Evolutionary conservation across 2,888 invertebrate species (phyloP).

Genomic region (Sclerodermus sp.): DNA sequence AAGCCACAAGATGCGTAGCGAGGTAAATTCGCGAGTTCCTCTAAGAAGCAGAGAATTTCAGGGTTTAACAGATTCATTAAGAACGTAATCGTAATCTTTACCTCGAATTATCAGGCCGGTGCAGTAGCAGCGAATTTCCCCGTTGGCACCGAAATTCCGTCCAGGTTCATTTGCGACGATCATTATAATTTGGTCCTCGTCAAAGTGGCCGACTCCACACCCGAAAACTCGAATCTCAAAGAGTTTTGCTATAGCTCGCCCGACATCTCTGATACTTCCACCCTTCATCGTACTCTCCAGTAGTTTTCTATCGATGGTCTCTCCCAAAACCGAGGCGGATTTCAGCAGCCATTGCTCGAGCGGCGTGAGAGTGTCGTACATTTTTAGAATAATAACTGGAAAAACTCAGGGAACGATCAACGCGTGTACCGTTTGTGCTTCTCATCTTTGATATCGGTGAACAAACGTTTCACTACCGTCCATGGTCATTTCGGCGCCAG

Average conservation of each 20-base stretch:
- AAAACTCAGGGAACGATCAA: too few relatives aligned
- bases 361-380: constrained; percentile 67
- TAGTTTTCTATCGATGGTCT: constrained; percentile 66
- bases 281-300: constrained; percentile 62
- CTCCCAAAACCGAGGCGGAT: constrained; percentile 67
- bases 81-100: constrained; percentile 19
- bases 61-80: constrained; percentile 1
- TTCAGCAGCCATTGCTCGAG: constrained; percentile 69
- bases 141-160: constrained; percentile 43
- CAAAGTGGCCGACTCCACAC: constrained; percentile 66
- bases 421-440: too few relatives aligned
- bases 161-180: constrained; percentile 48
- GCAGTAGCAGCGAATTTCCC: constrained; percentile 56
- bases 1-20: constrained; percentile 67
- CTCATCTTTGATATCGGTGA: too few relatives aligned
- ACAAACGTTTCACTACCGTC: constrained; percentile 62
- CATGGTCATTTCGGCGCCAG: constrained; percentile 62
- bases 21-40: constrained; percentile 61
- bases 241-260: constrained; percentile 63
- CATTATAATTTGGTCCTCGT: too few relatives aligned
- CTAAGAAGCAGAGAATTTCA: constrained; percentile 48
- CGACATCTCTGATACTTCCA: constrained; percentile 59
- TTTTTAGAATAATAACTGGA: constrained; percentile 66
- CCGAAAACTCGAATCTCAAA: constrained; percentile 65
- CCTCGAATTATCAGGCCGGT: constrained; percentile 51